Base-by-base conservation (phyloP, 2,113 vertebrate genomes). In the Ancistrus triradiatus region DNA sequence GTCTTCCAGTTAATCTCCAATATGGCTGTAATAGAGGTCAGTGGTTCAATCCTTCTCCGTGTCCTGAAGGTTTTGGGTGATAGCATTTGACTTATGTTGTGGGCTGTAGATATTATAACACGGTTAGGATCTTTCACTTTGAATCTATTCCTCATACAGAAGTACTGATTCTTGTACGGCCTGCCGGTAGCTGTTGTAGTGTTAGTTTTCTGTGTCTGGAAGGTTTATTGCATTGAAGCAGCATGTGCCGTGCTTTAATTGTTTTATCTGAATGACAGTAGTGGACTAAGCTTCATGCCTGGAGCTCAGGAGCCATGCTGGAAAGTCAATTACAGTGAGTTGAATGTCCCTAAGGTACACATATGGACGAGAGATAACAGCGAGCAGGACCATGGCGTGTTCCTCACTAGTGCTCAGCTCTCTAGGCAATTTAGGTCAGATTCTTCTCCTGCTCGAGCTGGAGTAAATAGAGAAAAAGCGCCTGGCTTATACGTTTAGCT, bases 341-440 rank as follows among this genome's bases (percentile, higher is more conserved):
- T 71, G 85, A 84, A 81, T 80, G 85, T 88, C 89, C 89, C 87
- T 81, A 83, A 88, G 88, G 90, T 88, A 85, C 87, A 87, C 84
- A 89, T 87, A 86, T 90, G 86, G 83, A 86, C 80, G 76, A 77
- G 66, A 86, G 91, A 91, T 91, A 91, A 90, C 87, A 78, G 68
- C 5, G 21, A 52, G 63, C 50, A 25, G 65, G 70, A 70, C 77
- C 68, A 49, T 35, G 24, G n/a, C 46, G 24, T 56, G 37, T 42
- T 59, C 42, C 15, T 7, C 17, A 28, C 50, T 42, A 13, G 38
- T 19, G 52, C 31, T 47, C 46, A 15, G 33, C 31, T 63, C 47
- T 68, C 22, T 7, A 21, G 11, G 63, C 48, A 58, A 22, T 27
- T 67, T 37, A 50, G 51, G 38, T 61, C 15, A 25, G 22, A 57